Evolutionary conservation across 2,888 invertebrate genomes (phyloP).

Genomic region (Parascotia fuliginaria): DNA sequence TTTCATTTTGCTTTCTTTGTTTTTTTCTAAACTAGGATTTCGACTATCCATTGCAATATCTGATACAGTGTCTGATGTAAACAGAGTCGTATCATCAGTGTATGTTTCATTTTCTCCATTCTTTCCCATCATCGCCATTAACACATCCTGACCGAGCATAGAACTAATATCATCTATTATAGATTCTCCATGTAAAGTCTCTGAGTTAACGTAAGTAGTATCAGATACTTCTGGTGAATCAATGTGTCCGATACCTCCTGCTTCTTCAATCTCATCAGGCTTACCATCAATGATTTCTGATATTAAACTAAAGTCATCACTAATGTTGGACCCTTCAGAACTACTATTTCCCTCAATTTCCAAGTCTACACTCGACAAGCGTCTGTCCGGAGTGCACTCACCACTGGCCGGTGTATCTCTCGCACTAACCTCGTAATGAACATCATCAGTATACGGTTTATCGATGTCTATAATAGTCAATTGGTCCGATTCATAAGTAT

Average conservation of each 20-base stretch:
- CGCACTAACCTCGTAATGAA: slow-evolving; percentile 70
- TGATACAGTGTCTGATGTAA: slow-evolving; percentile 85
- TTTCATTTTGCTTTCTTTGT: slow-evolving; percentile 86
- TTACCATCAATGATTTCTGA: slow-evolving; percentile 88
- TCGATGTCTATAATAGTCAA: slow-evolving; percentile 89
- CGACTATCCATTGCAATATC: slow-evolving; percentile 82
- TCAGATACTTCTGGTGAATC: slow-evolving; percentile 94
- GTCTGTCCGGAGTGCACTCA: slow-evolving; percentile 74
- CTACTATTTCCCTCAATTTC: slow-evolving; percentile 86
- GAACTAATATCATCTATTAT: slow-evolving; percentile 92
- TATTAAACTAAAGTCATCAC: slow-evolving; percentile 90
- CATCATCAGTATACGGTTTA: slow-evolving; percentile 81
- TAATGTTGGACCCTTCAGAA: slow-evolving; percentile 88
- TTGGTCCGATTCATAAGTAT: slow-evolving; percentile 86
- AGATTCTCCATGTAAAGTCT: slow-evolving; percentile 91
- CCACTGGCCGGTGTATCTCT: slow-evolving; percentile 70
- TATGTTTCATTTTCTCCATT: slow-evolving; percentile 88
- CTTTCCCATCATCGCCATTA: slow-evolving; percentile 88
- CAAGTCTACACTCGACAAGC: slow-evolving; percentile 74
- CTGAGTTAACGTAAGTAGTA: slow-evolving; percentile 88
- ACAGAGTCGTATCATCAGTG: slow-evolving; percentile 89
- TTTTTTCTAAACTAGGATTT: slow-evolving; percentile 84
- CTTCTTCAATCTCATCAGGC: slow-evolving; percentile 72
- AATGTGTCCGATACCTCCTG: slow-evolving; percentile 90
- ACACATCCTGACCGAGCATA: slow-evolving; percentile 89